Base-by-base conservation (phyloP, 2,113 vertebrate genomes). In the Apodemus sylvaticus region DNA sequence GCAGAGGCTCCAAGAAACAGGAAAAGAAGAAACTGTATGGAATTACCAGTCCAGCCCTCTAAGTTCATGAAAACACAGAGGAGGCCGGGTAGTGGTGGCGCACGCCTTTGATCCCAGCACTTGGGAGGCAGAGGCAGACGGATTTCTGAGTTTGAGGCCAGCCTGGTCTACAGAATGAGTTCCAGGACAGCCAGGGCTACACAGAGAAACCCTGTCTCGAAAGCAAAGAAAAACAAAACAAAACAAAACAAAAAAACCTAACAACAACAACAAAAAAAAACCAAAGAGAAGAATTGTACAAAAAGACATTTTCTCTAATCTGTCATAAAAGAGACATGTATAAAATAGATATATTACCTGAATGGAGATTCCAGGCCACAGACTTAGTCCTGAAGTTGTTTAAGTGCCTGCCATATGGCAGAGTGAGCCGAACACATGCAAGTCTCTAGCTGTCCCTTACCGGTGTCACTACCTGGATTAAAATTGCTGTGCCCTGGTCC, bases 331-430 rank as follows among this genome's bases (percentile, higher is more conserved):
- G 79, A 93, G 86, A 97, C 24, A 86, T 76, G 98, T 86, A 95
- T 96, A 82, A 62, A n/a, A 97, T 93, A 96, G 94, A 68, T 93
- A 31, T 92, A 98, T 99, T 99, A 99, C 98, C 98, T 98, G 98
- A 97, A 96, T 97, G 90, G 92, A 96, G 97, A 97, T 96, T 98
- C 96, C 98, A 97, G 96, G 97, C 64, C 97, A 98, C 93, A 98
- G 97, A 89, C 90, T 98, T 98, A 97, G 91, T 98, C 97, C 98
- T 97, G 98, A 97, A 68, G 98, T 97, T 98, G 98, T 97, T 98
- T 98, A 97, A 97, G 85, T 97, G 66, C 97, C 93, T 98, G 98
- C 20, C 91, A 98, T 96, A 90, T 97, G 76, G 95, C 88, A 98
- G 0, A 68, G 95, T 98, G 97, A 97, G 94, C 91, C 97, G 94